Conservation (phyloP, 2,113 vertebrate species). For the Saguinus midas region DNA sequence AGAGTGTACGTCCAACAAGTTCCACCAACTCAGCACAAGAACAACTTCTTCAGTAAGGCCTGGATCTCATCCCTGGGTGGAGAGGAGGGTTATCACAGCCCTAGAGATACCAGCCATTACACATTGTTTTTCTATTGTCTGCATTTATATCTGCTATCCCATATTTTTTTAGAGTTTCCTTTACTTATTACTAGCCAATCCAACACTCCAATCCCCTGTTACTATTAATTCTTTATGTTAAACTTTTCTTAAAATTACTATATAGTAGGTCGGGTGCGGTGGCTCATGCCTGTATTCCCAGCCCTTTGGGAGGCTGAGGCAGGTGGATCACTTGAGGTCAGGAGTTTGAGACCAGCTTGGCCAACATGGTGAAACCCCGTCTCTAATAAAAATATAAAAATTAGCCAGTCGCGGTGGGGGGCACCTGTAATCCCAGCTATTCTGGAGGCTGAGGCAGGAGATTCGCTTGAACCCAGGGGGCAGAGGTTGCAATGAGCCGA, state of each 20-base stretch:
- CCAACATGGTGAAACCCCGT: no score
- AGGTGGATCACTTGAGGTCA: no score
- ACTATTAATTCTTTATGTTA: neutral
- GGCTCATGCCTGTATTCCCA: no score
- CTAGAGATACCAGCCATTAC: neutral
- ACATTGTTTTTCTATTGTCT: neutral
- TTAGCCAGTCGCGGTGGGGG: no score
- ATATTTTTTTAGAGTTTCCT: neutral
- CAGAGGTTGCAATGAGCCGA: no score
- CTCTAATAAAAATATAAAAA: no score
- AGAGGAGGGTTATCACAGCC: neutral
- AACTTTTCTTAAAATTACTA: neutral
- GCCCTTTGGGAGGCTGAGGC: no score
- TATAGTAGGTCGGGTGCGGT: neutral
- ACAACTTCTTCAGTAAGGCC: slow-evolving; percentile 11
- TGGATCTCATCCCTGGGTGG: neutral
- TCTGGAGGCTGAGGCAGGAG: no score
- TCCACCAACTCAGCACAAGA: neutral
- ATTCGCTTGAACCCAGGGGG: no score
- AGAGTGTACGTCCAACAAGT: neutral
- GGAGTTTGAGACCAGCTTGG: no score
- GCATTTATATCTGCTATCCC: neutral
- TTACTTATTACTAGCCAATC: neutral
- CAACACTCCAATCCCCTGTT: neutral
- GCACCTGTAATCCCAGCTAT: no score